These are phyloP conservation scores for Chymomyza procnemis DNA, from an alignment of 2,888 invertebrate genomes.

Conservation along the genomic window DNA sequence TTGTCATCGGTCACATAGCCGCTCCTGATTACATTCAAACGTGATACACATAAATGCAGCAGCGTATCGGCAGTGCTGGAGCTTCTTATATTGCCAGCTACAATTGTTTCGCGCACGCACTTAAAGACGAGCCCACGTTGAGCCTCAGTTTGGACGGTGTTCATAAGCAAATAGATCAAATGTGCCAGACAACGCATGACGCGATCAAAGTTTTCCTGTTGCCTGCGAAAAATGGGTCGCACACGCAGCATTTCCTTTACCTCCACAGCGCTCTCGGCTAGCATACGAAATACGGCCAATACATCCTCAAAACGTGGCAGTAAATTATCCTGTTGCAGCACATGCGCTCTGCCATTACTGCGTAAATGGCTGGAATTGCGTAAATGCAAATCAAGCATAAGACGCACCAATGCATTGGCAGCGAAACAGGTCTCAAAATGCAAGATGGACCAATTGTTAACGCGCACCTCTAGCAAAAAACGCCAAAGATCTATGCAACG, in stretches of 20 bases:
- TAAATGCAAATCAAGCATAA: slow-evolving; percentile 87
- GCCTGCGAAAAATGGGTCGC: slow-evolving; percentile 86
- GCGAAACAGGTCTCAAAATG: slow-evolving; percentile 90
- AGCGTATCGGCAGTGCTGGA: slow-evolving; percentile 87
- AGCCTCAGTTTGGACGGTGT: slow-evolving; percentile 80
- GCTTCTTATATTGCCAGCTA: slow-evolving; percentile 83
- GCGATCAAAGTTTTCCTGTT: slow-evolving; percentile 90
- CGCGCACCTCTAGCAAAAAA: slow-evolving; percentile 88
- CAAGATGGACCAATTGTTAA: slow-evolving; percentile 87
- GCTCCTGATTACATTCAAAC: slow-evolving; percentile 87
- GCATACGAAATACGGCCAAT: slow-evolving; percentile 83
- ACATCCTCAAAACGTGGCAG: slow-evolving; percentile 85
- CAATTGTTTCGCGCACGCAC: slow-evolving; percentile 79
- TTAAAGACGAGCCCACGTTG: slow-evolving; percentile 79
- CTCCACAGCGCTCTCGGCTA: slow-evolving; percentile 83
- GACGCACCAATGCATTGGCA: slow-evolving; percentile 90
- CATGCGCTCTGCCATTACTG: slow-evolving; percentile 45
- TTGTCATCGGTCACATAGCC: slow-evolving; percentile 87
- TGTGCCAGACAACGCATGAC: slow-evolving; percentile 89
- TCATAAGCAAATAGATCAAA: slow-evolving; percentile 84
- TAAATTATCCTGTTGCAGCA: slow-evolving; percentile 77
- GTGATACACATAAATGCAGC: slow-evolving; percentile 89
- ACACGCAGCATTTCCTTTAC: slow-evolving; percentile 80
- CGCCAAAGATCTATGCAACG: slow-evolving; percentile 93
- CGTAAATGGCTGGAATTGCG: slow-evolving; percentile 79